Evolutionary conservation across 2,888 invertebrate genomes (phyloP), one percentile per base, ranked within the genome.

Genomic region (Dolichopus griseipennis): DNA sequence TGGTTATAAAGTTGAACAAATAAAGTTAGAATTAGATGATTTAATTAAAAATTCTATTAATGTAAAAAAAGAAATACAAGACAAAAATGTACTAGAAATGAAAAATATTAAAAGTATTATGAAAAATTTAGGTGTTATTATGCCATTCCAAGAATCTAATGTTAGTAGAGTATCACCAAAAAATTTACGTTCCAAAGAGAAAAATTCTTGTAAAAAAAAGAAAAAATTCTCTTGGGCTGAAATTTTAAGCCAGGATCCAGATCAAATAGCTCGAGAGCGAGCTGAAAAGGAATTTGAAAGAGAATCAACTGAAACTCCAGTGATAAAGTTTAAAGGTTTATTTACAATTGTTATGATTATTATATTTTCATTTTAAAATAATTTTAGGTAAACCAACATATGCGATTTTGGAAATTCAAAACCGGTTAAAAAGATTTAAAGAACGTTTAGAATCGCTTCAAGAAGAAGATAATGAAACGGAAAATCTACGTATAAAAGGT

Each of bases 121-220:
- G 75, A 77, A 78, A 41, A 77, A 75, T 70, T 71, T 77, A 66
- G 73, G 77, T 15, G 70, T 76, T 27, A 67, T 77, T 2, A 74
- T 75, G 70, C 81, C 81, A 73, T 80, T 80, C 72, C 78, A 78
- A 68, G 81, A 81, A 69, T 76, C 77, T 61, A 78, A 78, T 52
- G 72, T 78, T 74, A 72, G 70, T 72, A 77, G 80, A 22, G 79
- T 87, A 0, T 85, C 87, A 0, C 86, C 87, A 0, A 88, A 88
- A 74, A 88, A 88, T 77, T 81, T 88, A 73, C 83, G 88, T 21
- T 85, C 87, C 0, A 86, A 86, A 70, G 77, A 77, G 37, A 79
- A 79, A 70, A 78, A 78, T 67, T 69, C 73, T 8, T 68, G 72
- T 20, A 72, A 72, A 64, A 71, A 72, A 64, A 77, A 78, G 68